Percentiles rank a stretch among this genome's conserved stretches.
Conservation (phyloP, 2,888 invertebrate genomes). For the Hypomecis atomaria region DNA sequence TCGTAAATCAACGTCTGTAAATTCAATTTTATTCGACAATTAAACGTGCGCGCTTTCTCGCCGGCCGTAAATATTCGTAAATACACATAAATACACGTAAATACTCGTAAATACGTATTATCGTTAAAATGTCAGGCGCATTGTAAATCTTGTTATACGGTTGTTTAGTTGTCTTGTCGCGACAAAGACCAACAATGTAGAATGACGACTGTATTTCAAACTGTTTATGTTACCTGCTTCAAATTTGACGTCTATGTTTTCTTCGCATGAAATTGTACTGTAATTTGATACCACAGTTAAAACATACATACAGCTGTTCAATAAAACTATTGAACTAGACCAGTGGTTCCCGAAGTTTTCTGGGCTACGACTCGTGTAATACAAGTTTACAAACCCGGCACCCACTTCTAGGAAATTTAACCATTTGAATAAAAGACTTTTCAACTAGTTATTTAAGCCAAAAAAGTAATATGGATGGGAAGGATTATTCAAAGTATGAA, state of each 20-base stretch:
- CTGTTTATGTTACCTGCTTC: slow-evolving; percentile 28
- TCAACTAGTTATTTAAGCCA: too few species aligned
- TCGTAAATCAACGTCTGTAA: slow-evolving; percentile 78
- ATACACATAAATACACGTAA: slow-evolving; percentile 80
- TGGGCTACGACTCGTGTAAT: too few species aligned
- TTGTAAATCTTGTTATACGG: slow-evolving; percentile 65
- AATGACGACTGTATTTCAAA: slow-evolving; percentile 34
- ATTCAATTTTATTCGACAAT: slow-evolving; percentile 84
- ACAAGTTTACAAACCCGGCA: too few species aligned
- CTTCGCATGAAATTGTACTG: slow-evolving; percentile 15
- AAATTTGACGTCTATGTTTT: slow-evolving; percentile 27
- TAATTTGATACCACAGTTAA: background rate
- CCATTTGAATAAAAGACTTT: too few species aligned
- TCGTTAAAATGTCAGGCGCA: slow-evolving; percentile 81
- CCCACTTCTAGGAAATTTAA: too few species aligned
- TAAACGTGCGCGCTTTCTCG: slow-evolving; percentile 81
- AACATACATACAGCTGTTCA: too few species aligned
- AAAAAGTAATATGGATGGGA: too few species aligned
- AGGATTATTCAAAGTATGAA: too few species aligned
- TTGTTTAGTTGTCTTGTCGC: slow-evolving; percentile 40
- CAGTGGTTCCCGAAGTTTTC: too few species aligned
- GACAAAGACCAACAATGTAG: slow-evolving; percentile 42
- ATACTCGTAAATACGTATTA: slow-evolving; percentile 83
- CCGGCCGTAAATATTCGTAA: slow-evolving; percentile 61
- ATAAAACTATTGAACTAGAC: too few species aligned